phyloP scores from a whole-genome alignment of 2,797 vertebrate species.

The Molothrus ater region DNA sequence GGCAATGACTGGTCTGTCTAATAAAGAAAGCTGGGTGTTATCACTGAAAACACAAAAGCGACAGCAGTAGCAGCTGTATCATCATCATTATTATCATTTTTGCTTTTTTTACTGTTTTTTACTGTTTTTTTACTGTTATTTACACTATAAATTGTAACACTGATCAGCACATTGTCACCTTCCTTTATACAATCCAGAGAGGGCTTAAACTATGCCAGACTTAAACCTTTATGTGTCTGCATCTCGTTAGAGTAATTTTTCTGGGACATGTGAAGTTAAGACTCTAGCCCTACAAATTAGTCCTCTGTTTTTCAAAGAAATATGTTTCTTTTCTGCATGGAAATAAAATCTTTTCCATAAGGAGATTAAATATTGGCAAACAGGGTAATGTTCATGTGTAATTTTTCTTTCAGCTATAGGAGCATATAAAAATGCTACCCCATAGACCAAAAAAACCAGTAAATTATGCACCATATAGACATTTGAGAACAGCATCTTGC shows the following conservation, averaged over 20 bases:
- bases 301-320: not conserved
- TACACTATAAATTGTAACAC: not conserved
- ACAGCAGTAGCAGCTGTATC: not conserved
- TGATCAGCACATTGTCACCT: not conserved
- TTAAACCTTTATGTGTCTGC: not conserved
- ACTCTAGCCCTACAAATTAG: not conserved
- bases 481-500: not conserved
- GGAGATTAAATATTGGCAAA: not conserved
- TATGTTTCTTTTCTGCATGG: not conserved
- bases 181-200: not conserved
- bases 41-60: not conserved
- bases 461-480: not conserved
- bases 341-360: not conserved
- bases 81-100: not conserved
- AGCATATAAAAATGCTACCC: not conserved
- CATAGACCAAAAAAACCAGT: not conserved
- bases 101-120: not conserved
- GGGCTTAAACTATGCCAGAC: not conserved
- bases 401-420: not conserved
- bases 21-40: not conserved
- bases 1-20: not conserved
- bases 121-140: not conserved
- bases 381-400: not conserved
- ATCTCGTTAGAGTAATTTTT: fast-evolving
- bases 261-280: not conserved